Percentiles rank a stretch among this genome's conserved stretches.
Conservation (phyloP, 2,888 invertebrate species). For the Camponotus fellah region DNA sequence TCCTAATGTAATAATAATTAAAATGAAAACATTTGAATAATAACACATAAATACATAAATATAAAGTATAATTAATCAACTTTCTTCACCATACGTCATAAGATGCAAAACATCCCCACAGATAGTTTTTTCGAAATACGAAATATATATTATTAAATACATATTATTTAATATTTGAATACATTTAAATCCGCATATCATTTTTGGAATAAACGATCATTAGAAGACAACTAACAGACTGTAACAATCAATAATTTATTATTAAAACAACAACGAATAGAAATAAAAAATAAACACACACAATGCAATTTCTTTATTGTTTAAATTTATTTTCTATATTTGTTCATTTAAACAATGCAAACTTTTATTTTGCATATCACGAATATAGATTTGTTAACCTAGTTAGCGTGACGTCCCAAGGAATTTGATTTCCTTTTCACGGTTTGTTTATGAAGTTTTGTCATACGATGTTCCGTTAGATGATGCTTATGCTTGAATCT, state of each 20-base stretch:
- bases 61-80: not conserved
- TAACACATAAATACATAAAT: not conserved
- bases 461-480: slow-evolving; percentile 80
- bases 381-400: not conserved
- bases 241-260: not conserved
- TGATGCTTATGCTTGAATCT: slow-evolving; percentile 81
- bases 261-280: not conserved
- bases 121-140: not conserved
- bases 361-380: not conserved
- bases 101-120: not conserved
- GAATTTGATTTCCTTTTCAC: not conserved
- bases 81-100: not conserved
- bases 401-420: not conserved
- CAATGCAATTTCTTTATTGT: not conserved
- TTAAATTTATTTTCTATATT: slow-evolving; percentile 2
- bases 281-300: not conserved
- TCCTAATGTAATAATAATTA: not conserved
- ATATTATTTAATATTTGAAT: not conserved
- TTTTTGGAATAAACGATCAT: not conserved
- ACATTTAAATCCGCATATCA: not conserved
- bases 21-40: not conserved
- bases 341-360: not conserved
- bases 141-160: too few species aligned
- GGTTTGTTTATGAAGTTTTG: slow-evolving; percentile 32
- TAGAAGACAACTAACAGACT: not conserved